These are phyloP conservation scores for Prolemur simus DNA, from an alignment of 2,113 vertebrate species.

Conservation along the genomic window DNA sequence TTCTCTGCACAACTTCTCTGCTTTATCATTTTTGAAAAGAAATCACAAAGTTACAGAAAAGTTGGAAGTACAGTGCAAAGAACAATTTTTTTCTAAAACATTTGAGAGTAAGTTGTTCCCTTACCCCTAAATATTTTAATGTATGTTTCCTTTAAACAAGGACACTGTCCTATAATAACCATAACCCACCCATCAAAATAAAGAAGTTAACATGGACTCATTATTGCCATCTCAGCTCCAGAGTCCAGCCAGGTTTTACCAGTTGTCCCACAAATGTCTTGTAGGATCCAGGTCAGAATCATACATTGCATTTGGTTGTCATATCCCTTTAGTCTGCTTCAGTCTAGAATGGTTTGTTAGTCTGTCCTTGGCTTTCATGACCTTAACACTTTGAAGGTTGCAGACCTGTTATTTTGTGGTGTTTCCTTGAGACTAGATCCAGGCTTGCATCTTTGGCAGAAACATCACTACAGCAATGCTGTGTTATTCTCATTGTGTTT, in stretches of 20 bases:
- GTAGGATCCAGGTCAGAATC: neutral
- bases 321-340: neutral
- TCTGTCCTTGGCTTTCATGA: neutral
- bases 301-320: neutral
- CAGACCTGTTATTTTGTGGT: too few relatives aligned
- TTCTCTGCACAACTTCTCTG: neutral
- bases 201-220: fast-evolving
- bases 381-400: neutral
- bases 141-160: neutral
- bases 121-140: neutral
- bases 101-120: neutral
- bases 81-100: neutral
- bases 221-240: fast-evolving
- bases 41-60: neutral
- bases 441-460: neutral
- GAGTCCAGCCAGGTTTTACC: neutral
- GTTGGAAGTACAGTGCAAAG: neutral
- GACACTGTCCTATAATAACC: too few relatives aligned
- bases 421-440: neutral
- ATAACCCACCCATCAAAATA: neutral
- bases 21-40: neutral
- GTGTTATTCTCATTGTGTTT: fast-evolving
- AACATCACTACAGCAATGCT: neutral
- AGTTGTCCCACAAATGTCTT: neutral
- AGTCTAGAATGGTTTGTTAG: neutral